phyloP scores from a whole-genome alignment of 2,797 vertebrate genomes.

The Diglossa cyanea region DNA sequence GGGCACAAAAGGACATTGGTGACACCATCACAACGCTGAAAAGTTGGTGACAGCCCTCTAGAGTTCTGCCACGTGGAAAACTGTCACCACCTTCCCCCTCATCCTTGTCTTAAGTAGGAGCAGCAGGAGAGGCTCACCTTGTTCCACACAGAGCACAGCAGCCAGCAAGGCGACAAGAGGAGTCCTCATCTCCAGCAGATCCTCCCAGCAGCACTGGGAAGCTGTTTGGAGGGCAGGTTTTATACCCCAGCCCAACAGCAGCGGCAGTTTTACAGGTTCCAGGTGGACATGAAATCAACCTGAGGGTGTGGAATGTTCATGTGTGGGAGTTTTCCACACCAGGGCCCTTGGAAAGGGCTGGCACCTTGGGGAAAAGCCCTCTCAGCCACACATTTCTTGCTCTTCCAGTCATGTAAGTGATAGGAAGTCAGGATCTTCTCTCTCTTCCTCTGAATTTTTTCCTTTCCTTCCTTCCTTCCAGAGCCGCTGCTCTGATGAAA shows the following conservation, averaged over 20 bases:
- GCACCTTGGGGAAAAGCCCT: neutral
- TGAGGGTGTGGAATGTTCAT: neutral
- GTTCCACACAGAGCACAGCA: conserved; percentile 17
- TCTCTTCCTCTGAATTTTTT: neutral
- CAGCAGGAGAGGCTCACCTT: conserved; percentile 26
- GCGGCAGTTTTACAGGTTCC: conserved; percentile 59
- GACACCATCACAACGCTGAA: neutral
- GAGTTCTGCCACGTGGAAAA: neutral
- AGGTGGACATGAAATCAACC: neutral
- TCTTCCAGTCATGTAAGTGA: neutral
- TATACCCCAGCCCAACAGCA: conserved; percentile 8
- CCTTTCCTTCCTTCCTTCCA: neutral
- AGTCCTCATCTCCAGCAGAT: conserved; percentile 46
- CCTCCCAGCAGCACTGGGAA: neutral
- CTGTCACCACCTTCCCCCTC: neutral
- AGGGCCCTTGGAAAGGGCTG: neutral
- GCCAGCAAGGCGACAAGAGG: conserved; percentile 2
- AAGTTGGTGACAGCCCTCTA: neutral
- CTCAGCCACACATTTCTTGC: neutral
- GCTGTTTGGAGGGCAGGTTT: neutral
- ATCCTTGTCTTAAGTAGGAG: neutral
- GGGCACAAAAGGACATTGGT: neutral
- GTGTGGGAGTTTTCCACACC: conserved; percentile 39
- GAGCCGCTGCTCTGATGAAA: neutral
- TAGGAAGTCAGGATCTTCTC: neutral